Evolutionary conservation across 2,113 vertebrate genomes (phyloP), one percentile per base, ranked within the genome.

Genomic region (Paradisaea rubra): DNA sequence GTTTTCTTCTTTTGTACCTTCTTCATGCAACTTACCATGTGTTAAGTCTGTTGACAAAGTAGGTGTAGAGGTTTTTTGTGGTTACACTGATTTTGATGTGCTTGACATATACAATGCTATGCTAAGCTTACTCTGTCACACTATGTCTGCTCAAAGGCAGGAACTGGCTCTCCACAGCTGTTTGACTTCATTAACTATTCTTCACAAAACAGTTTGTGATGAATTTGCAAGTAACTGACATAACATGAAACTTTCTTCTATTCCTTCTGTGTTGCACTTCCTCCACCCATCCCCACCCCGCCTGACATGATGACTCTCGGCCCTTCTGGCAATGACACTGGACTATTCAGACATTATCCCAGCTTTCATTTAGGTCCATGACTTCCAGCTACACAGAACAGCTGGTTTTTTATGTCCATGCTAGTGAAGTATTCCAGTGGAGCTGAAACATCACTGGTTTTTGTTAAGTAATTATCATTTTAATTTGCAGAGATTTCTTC

Each of bases 281-380:
- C 7, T 22, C 13, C 39, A 6, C 9, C 6, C 30, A 15, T 7
- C 21, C 31, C 28, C 0, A 0, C 9, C 10, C 5, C 0, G 0
- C 9, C 13, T 68, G 42, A 37, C 12, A 20, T 35, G 49, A 21
- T 60, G 31, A 22, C 35, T 80, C 11, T 64, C 0, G 0, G 8
- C 15, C 41, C 18, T 56, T 72, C 63, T 52, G 49, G 15, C 18
- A 72, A 10, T 68, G 59, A 15, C 24, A 17, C 11, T 27, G 33
- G 10, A 17, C 49, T 60, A 19, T 35, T 72, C 3, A 6, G 42
- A 76, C 17, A 30, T 71, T 47, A 45, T 39, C 19, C 2, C 27
- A 45, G 35, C 3, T 35, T 44, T 79, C 3, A 1, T 30, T 86
- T 80, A 27, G 14, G 15, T 44, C 31, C 1, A 2, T 60, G n/a